A percentile compares a stretch with the other conserved stretches of the same genome.
These are phyloP conservation scores for Meloidogyne exigua DNA, from an alignment of 1,140 invertebrate genomes.

Conservation along the genomic window DNA sequence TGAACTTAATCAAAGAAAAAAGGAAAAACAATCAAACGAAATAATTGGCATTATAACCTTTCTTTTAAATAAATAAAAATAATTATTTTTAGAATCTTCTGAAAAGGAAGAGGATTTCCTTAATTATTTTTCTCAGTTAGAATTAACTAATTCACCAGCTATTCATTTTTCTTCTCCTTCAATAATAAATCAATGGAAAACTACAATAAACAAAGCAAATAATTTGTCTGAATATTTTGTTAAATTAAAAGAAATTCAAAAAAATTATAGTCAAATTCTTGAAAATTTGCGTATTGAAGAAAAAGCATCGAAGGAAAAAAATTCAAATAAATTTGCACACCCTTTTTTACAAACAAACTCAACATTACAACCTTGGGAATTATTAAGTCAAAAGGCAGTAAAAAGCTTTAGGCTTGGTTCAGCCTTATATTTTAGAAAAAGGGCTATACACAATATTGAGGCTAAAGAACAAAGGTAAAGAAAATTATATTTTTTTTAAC, in stretches of 20 bases:
- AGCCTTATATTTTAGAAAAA: slow-evolving; percentile 31
- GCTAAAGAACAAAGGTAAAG: slow-evolving; percentile 42
- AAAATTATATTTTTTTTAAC: not conserved
- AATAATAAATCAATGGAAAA: slow-evolving; percentile 65
- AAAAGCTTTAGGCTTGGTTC: slow-evolving; percentile 32
- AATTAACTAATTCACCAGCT: slow-evolving; percentile 82
- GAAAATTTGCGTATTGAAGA: slow-evolving; percentile 19
- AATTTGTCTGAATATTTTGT: not conserved
- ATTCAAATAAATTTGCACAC: slow-evolving; percentile 13
- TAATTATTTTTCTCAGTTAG: slow-evolving; percentile 73
- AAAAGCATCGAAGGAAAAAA: slow-evolving; percentile 8
- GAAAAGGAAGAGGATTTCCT: slow-evolving; percentile 69
- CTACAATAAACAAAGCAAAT: not conserved
- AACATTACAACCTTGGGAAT: slow-evolving; percentile 13
- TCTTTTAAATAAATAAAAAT: no score
- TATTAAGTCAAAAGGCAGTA: slow-evolving; percentile 25
- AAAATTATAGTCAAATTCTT: slow-evolving; percentile 4
- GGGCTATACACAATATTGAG: slow-evolving; percentile 30
- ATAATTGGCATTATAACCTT: not conserved
- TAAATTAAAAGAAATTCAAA: slow-evolving; percentile 13
- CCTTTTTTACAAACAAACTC: slow-evolving; percentile 13
- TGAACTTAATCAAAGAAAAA: slow-evolving; percentile 30
- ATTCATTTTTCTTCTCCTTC: slow-evolving; percentile 81
- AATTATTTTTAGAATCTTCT: not conserved
- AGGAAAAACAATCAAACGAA: not conserved